Percentiles rank a stretch among this genome's conserved stretches.
Evolutionary conservation across 2,797 vertebrate genomes (phyloP).

Genomic region (Merluccius polli): DNA sequence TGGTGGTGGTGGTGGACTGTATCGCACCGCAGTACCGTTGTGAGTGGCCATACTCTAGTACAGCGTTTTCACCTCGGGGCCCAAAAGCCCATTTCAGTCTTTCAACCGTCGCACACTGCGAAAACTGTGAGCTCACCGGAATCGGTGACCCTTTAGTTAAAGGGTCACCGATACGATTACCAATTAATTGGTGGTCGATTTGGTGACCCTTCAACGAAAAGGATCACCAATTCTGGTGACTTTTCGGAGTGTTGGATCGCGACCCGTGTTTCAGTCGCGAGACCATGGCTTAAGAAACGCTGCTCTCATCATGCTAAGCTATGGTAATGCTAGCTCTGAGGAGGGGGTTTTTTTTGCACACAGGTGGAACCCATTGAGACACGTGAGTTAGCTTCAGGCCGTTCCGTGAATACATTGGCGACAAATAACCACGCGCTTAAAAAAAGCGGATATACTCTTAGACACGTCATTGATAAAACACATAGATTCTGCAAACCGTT

Average conservation of each 20-base stretch:
- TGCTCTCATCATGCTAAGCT: not conserved
- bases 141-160: no score
- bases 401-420: conserved; percentile 41
- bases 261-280: not conserved
- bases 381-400: not conserved
- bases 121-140: not conserved
- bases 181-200: no score
- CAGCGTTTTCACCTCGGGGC: not conserved
- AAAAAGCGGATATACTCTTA: conserved; percentile 51
- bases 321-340: not conserved
- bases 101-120: not conserved
- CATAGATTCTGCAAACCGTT: conserved; percentile 66
- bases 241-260: no score
- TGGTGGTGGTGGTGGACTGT: conserved; percentile 9
- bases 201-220: no score
- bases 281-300: not conserved
- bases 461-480: conserved; percentile 47
- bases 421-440: conserved; percentile 47
- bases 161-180: no score
- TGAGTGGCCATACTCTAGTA: not conserved
- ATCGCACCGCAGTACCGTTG: conserved; percentile 16
- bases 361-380: not conserved
- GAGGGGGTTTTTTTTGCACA: no score
- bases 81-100: not conserved
- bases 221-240: no score